A percentile compares a stretch with the other conserved stretches of the same genome.
Evolutionary conservation across 2,113 vertebrate genomes (phyloP).

Genomic region (Dipodomys stephensi): DNA sequence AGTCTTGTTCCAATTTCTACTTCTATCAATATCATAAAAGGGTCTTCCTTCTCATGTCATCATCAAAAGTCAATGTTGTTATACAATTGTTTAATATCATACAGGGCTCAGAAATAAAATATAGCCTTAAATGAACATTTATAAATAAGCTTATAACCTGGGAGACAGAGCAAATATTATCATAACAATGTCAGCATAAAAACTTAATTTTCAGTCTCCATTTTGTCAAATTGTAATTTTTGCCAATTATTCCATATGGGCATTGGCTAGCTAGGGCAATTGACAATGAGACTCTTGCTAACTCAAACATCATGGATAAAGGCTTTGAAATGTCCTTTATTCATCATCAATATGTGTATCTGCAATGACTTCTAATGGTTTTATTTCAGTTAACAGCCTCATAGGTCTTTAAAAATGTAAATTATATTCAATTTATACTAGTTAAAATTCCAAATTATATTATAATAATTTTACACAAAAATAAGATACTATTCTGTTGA

Average conservation of each 20-base stretch:
- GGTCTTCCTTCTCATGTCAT: background rate
- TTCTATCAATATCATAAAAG: background rate
- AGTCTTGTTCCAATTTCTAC: background rate
- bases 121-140: background rate
- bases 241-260: background rate
- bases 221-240: background rate
- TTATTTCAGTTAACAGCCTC: background rate
- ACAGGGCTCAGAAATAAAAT: background rate
- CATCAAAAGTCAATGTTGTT: background rate
- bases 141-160: background rate
- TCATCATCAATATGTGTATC: background rate
- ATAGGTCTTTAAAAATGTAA: background rate
- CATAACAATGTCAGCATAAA: background rate
- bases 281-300: background rate
- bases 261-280: slow-evolving; percentile 20
- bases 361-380: background rate
- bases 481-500: background rate
- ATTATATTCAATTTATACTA: background rate
- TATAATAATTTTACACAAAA: slow-evolving; percentile 20
- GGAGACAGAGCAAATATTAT: background rate
- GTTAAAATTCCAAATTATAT: background rate
- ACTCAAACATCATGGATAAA: background rate
- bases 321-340: too few relatives aligned
- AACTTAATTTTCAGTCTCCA: background rate
- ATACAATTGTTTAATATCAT: background rate